phyloP scores from a whole-genome alignment of 2,888 invertebrate genomes.

The Autographa pulchrina region DNA sequence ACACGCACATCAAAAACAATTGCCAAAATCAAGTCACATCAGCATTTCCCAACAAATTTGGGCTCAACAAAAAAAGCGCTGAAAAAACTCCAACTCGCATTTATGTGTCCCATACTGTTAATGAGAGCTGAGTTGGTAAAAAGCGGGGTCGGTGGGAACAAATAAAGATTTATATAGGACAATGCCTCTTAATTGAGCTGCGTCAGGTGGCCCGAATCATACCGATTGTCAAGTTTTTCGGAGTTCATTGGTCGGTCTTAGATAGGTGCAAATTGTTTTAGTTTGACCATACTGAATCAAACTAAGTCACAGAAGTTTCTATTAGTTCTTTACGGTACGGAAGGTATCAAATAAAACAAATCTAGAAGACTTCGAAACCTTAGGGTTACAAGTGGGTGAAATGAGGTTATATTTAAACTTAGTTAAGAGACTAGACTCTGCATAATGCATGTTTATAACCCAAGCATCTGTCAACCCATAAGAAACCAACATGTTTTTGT shows the following conservation, averaged over 20 bases:
- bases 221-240: slow-evolving; percentile 44
- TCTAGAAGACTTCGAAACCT: too few species aligned
- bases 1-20: slow-evolving; percentile 29
- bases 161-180: slow-evolving; percentile 75
- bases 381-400: not conserved
- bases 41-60: slow-evolving; percentile 33
- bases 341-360: too few species aligned
- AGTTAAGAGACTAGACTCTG: not conserved
- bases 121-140: slow-evolving; percentile 62
- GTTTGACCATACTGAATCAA: not conserved
- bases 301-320: too few species aligned
- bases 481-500: not conserved
- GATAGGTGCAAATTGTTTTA: not conserved
- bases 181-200: slow-evolving; percentile 76
- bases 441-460: not conserved
- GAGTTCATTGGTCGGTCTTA: slow-evolving; percentile 30
- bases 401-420: not conserved
- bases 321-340: too few species aligned
- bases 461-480: slow-evolving; percentile 1
- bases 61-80: slow-evolving; percentile 33
- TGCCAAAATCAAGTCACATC: slow-evolving; percentile 38
- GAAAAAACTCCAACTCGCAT: slow-evolving; percentile 50
- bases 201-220: slow-evolving; percentile 63
- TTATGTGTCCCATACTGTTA: slow-evolving; percentile 48
- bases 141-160: slow-evolving; percentile 61